phyloP scores from a whole-genome alignment of 2,797 vertebrate genomes.

The Phoebastria nigripes region DNA sequence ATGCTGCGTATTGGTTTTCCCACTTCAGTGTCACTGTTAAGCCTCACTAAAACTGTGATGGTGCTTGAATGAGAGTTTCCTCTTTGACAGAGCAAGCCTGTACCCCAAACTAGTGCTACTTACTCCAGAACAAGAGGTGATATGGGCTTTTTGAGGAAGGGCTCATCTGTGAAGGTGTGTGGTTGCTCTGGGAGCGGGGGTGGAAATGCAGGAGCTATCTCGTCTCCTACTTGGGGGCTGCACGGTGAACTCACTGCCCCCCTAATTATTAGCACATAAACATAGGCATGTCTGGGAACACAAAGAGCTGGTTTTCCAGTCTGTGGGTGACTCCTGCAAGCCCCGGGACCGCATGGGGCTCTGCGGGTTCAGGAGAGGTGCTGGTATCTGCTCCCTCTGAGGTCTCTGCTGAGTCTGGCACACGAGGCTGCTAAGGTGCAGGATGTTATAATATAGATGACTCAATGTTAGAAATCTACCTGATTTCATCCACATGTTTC shows the following conservation, averaged over 20 bases:
- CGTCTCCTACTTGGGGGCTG: not conserved
- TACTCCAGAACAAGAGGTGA: not conserved
- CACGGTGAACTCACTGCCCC: not conserved
- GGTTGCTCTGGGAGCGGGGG: not conserved
- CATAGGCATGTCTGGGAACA: not conserved
- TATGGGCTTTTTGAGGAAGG: fast-evolving
- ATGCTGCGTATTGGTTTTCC: not conserved
- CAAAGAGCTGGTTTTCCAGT: not conserved
- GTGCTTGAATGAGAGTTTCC: not conserved
- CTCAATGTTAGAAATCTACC: not conserved
- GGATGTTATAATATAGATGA: not conserved
- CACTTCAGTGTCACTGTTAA: not conserved
- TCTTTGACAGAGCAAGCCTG: not conserved
- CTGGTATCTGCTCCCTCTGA: not conserved
- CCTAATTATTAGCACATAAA: not conserved
- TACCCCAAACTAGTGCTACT: not conserved
- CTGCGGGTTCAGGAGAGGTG: not conserved
- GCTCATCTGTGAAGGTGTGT: not conserved
- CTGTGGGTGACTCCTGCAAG: not conserved
- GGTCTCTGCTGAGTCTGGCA: not conserved
- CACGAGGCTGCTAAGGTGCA: not conserved
- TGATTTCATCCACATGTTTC: not conserved
- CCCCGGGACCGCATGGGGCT: fast-evolving
- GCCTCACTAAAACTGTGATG: not conserved
- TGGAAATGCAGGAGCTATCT: not conserved